Evolutionary conservation across 2,797 vertebrate genomes (phyloP), one percentile per base, ranked within the genome.

Genomic region (Rhyacichthys aspro): DNA sequence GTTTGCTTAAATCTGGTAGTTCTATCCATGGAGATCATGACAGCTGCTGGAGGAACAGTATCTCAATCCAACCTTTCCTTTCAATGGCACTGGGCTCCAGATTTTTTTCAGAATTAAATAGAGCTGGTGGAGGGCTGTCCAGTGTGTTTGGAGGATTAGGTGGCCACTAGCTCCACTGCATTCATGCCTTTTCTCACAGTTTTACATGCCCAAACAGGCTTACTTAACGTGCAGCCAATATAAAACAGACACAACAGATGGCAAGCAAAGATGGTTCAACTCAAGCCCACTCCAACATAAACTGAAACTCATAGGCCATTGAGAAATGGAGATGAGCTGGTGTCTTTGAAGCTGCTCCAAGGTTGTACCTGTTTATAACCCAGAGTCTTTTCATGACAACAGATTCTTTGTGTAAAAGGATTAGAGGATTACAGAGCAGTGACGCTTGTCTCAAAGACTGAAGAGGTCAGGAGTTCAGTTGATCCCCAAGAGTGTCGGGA

Each of bases 61-160:
- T 28, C 4, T 28, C 4, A 28, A 82, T 86, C 88, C 92, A 78
- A 91, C 89, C 89, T 90, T 93, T 93, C 88, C 92, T 94, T 94
- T 93, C 86, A 87, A 89, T 89, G 86, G 82, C 88, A 81, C 93
- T 71, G 62, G 74, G 64, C 67, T 72, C 64, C 55, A 79, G 78
- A 81, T 89, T 86, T 95, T n/a, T 95, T 94, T 93, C 87, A 84
- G 89, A 96, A 96, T 95, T 94, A 95, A 95, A 96, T 96, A 95
- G 93, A 88, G 86, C 78, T 90, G 89, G 90, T 93, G 89, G 92
- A 88, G 86, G 85, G 86, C 84, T 87, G 88, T 93, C 91, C 90
- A 88, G 70, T 90, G 90, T 91, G 91, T 90, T 95, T 90, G 93
- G 82, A 91, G 91, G 94, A 95, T 96, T 96, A 95, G 83, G 73